Evolutionary conservation across 2,888 invertebrate species (phyloP), one percentile per base, ranked within the genome.

Genomic region (Agrochola litura): DNA sequence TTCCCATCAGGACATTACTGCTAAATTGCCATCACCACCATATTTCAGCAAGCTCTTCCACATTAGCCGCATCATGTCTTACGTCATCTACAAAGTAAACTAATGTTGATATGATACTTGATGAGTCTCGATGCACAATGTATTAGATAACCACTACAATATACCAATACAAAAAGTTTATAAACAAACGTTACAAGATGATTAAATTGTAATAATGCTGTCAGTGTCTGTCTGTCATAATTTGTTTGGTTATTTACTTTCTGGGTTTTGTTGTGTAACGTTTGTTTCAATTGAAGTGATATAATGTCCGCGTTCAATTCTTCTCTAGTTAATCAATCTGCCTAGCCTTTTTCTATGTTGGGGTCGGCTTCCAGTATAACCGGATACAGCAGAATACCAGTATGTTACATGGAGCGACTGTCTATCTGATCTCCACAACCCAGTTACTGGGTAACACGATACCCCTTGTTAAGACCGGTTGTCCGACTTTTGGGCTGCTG

Each of bases 81-180:
- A 56, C 56, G 6, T 12, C n/a, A 56, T 56, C 58, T 16, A 58
- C 58, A 58, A 58, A 43, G 52, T 75, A 30, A 54, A 76, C 25
- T n/a, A 46, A 22, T 37, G 2, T 8, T 58, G 4, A 66, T 10
- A 67, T 52, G 60, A 66, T 25, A 22, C 43, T 22, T 16, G 30
- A 60, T 67, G 77, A 60, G 65, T 19, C 19, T 43, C 16, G 14
- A 49, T 56, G 52, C 41, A 77, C 60, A 79, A 61, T 68, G 68
- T 30, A 67, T 67, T 52, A 30, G 9, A 58, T 58, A 49, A 30
- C 41, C 43, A 66, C 12, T 3, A 43, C 78, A 60, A 16, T 30
- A 19, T 10, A 46, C 9, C 46, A 46, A 46, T 46, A 46, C 30
- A n/a, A 69, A 49, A 19, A 14, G 63, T 73, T 79, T 73, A 58